A percentile compares a stretch with the other conserved stretches of the same genome.
Conservation (phyloP, 1,140 invertebrate genomes). For the Camponotus pennsylvanicus region DNA sequence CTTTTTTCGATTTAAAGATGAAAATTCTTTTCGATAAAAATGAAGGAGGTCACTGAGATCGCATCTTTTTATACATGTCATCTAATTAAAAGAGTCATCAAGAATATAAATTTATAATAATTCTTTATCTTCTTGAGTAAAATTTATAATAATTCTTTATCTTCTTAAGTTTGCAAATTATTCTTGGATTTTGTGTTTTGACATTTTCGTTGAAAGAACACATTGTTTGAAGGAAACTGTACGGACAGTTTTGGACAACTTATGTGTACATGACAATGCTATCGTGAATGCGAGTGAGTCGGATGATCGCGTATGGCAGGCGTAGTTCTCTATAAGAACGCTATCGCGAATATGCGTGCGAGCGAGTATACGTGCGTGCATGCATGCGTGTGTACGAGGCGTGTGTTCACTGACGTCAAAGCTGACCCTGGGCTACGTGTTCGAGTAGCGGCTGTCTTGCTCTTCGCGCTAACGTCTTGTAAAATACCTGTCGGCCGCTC, state of each 20-base stretch:
- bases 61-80: not conserved
- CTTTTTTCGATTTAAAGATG: not conserved
- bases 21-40: not conserved
- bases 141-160: not conserved
- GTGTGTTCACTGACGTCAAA: slow-evolving; percentile 81
- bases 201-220: not conserved
- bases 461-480: slow-evolving; percentile 39
- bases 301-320: not conserved
- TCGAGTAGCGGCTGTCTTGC: slow-evolving; percentile 40
- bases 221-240: not conserved
- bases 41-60: not conserved
- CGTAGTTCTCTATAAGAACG: not conserved
- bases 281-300: slow-evolving; percentile 2
- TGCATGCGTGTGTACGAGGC: slow-evolving; percentile 29
- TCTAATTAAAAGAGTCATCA: not conserved
- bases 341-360: not conserved
- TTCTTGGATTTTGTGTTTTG: not conserved
- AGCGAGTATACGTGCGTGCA: not conserved
- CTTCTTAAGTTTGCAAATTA: not conserved
- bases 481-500: slow-evolving; percentile 51
- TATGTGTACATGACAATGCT: not conserved
- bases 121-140: not conserved
- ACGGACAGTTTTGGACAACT: not conserved
- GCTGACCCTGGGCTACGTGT: slow-evolving; percentile 82
- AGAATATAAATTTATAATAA: not conserved